phyloP scores from a whole-genome alignment of 2,797 vertebrate species.

The Neosilurus mollespiculum region DNA sequence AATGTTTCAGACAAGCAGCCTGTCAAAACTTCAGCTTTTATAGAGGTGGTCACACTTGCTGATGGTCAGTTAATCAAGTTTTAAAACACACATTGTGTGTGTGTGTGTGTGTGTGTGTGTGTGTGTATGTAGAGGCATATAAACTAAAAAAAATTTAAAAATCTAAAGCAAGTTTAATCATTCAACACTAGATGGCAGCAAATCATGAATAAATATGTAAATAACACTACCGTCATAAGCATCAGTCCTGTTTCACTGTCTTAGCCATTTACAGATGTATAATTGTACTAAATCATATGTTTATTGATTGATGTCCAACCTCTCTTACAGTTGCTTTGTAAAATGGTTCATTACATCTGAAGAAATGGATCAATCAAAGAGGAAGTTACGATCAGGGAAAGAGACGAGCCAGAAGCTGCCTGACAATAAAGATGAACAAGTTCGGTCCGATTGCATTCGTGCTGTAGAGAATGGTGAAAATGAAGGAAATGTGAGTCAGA shows the following conservation, averaged over 20 bases:
- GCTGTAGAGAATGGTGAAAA: not conserved
- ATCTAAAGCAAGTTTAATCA: not conserved
- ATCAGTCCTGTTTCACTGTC: not conserved
- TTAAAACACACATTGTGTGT: too few species aligned
- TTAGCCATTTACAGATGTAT: not conserved
- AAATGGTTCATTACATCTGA: not conserved
- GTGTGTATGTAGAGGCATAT: too few species aligned
- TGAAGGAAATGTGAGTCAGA: not conserved
- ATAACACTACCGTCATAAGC: not conserved
- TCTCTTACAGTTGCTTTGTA: slow-evolving; percentile 4
- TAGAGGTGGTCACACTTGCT: too few species aligned
- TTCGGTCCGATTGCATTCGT: slow-evolving; percentile 31
- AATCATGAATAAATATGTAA: slow-evolving; percentile 37
- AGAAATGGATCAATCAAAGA: slow-evolving; percentile 62
- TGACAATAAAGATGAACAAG: slow-evolving; percentile 34
- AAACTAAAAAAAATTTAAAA: too few species aligned
- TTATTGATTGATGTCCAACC: slow-evolving; percentile 15
- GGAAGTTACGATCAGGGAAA: slow-evolving; percentile 58
- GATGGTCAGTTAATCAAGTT: too few species aligned
- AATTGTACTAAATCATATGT: slow-evolving; percentile 4
- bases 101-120: too few species aligned
- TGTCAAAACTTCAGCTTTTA: too few species aligned
- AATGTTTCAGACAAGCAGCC: too few species aligned
- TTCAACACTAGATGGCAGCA: slow-evolving; percentile 72
- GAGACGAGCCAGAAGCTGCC: slow-evolving; percentile 54